These are phyloP conservation scores for Notoglanidium macrostoma DNA, from an alignment of 2,797 vertebrate species.

Conservation along the genomic window DNA sequence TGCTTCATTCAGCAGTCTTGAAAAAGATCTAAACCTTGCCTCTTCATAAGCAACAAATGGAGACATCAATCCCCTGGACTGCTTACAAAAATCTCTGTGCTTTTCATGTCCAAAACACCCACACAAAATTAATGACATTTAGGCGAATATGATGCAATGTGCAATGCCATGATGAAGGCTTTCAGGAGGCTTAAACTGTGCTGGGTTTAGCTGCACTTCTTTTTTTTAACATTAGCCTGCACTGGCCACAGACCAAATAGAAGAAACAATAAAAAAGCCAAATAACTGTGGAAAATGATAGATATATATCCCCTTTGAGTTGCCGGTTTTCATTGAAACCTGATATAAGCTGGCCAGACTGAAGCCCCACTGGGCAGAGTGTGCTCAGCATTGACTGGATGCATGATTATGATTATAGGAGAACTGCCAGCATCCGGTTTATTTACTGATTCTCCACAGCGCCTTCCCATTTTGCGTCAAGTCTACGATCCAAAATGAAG, in stretches of 20 bases:
- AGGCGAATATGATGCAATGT: conserved; percentile 46
- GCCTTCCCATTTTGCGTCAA: conserved; percentile 52
- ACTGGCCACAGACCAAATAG: conserved; percentile 28
- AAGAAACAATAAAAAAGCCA: conserved; percentile 38
- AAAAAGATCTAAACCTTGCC: conserved; percentile 72
- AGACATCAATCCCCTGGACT: conserved; percentile 65
- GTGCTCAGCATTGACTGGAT: conserved; percentile 42
- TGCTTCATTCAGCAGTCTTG: conserved; percentile 68
- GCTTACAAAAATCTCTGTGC: conserved; percentile 46
- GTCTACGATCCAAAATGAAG: conserved; percentile 57
- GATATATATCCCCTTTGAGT: conserved; percentile 47
- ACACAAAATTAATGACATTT: conserved; percentile 51
- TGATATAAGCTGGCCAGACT: conserved; percentile 46
- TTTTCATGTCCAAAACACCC: conserved; percentile 46
- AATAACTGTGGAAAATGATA: conserved; percentile 53
- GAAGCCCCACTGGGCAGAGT: conserved; percentile 43
- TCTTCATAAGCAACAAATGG: conserved; percentile 68
- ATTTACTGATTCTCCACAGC: conserved; percentile 56
- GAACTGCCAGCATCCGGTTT: conserved; percentile 57
- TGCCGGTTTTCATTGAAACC: conserved; percentile 46
- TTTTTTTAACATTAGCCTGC: conserved; percentile 14
- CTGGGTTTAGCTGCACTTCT: not conserved
- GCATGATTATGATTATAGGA: conserved; percentile 58
- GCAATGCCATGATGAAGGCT: conserved; percentile 15
- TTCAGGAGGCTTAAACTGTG: conserved; percentile 28